phyloP scores from a whole-genome alignment of 1,140 invertebrate genomes.

The Cataglyphis hispanica region DNA sequence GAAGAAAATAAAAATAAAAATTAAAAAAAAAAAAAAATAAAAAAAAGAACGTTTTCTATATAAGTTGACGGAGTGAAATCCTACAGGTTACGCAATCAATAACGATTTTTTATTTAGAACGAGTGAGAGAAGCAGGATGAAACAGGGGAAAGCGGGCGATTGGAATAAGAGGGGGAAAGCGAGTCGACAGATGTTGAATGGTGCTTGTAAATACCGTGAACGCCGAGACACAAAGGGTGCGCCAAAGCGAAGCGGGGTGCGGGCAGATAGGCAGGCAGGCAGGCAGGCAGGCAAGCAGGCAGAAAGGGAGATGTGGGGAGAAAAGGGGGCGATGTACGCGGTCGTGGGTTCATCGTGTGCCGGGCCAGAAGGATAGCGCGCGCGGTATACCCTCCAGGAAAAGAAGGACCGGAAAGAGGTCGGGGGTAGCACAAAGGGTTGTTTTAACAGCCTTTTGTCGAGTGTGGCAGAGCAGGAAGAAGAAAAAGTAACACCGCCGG shows the following conservation, averaged over 20 bases:
- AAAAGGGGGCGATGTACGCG: conserved; percentile 47
- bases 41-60: not conserved
- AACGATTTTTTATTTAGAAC: conserved; percentile 45
- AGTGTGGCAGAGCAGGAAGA: conserved; percentile 70
- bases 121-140: not conserved
- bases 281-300: not conserved
- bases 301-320: not conserved
- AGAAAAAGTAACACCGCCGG: conserved; percentile 76
- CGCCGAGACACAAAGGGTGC: conserved; percentile 69
- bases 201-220: conserved; percentile 75
- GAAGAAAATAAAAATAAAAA: not conserved
- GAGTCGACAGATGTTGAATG: conserved; percentile 69
- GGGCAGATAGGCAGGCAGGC: not conserved
- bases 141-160: not conserved
- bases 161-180: not conserved
- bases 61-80: not conserved
- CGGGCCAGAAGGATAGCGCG: conserved; percentile 54
- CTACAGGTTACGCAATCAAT: conserved; percentile 46
- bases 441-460: conserved; percentile 81
- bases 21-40: not conserved
- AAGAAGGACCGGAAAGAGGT: conserved; percentile 51
- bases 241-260: conserved; percentile 35
- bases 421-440: conserved; percentile 76
- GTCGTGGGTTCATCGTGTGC: conserved; percentile 60
- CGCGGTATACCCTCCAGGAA: conserved; percentile 50